Evolutionary conservation across 2,888 invertebrate species (phyloP).

Genomic region (Ectemnius cavifrons): DNA sequence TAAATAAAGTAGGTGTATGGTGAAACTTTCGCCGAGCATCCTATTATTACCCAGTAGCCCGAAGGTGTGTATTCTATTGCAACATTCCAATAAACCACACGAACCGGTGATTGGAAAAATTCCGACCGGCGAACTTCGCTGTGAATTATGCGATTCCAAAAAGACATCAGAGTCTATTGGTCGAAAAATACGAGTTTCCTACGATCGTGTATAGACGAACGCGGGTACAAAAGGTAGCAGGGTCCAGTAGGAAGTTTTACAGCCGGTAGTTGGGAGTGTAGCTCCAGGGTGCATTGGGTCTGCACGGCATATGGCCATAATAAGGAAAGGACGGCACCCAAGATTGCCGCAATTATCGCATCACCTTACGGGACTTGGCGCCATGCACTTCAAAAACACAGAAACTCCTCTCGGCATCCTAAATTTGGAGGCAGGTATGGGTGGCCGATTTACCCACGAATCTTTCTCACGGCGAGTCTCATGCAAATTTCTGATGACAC

Average conservation of each 20-base stretch:
- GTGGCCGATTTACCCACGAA: too few species aligned
- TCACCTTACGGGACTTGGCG: constrained; percentile 58
- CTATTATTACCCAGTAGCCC: constrained; percentile 22
- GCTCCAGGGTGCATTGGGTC: constrained; percentile 57
- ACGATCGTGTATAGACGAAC: constrained; percentile 21
- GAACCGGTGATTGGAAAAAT: not conserved
- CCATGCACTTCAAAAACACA: constrained; percentile 36
- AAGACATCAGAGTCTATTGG: too few species aligned
- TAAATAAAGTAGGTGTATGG: constrained; percentile 41
- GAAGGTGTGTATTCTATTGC: constrained; percentile 24
- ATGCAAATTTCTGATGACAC: too few species aligned
- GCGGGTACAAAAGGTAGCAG: constrained; percentile 28
- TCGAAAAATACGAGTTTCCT: constrained; percentile 7
- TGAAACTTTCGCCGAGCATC: constrained; percentile 33
- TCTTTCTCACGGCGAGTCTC: too few species aligned
- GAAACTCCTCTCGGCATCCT: constrained; percentile 10
- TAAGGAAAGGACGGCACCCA: constrained; percentile 62
- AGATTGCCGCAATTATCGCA: constrained; percentile 73
- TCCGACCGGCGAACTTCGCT: too few species aligned
- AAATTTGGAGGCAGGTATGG: too few species aligned
- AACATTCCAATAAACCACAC: not conserved
- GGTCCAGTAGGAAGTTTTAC: constrained; percentile 65
- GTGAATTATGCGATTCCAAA: too few species aligned
- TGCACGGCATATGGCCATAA: constrained; percentile 65
- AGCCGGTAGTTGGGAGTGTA: constrained; percentile 64